These are phyloP conservation scores for Oreochromis spilurus DNA, from an alignment of 2,113 vertebrate species.

Conservation along the genomic window DNA sequence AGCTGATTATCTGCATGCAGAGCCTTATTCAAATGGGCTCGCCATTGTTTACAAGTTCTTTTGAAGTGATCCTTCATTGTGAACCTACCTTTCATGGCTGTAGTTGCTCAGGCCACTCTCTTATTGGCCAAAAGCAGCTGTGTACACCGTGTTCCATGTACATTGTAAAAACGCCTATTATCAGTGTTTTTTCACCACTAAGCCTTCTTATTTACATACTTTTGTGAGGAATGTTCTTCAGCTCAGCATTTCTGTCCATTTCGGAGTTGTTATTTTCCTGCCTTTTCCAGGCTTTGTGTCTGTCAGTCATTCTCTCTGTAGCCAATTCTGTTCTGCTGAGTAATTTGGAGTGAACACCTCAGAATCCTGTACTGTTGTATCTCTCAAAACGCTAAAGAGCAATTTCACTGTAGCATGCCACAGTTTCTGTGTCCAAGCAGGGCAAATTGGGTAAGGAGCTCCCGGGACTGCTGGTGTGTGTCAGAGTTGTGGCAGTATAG, in stretches of 20 bases:
- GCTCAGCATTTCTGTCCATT: slow-evolving; percentile 10
- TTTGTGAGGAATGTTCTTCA: slow-evolving; percentile 19
- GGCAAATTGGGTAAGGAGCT: slow-evolving; percentile 51
- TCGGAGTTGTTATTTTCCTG: background rate
- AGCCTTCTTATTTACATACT: slow-evolving; percentile 45
- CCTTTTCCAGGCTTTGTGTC: background rate
- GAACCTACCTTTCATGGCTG: slow-evolving; percentile 64
- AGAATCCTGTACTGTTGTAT: background rate
- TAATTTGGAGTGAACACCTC: slow-evolving; percentile 16
- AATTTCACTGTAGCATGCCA: slow-evolving; percentile 15
- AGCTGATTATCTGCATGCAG: slow-evolving; percentile 60
- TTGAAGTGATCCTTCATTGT: slow-evolving; percentile 77
- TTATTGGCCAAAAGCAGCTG: slow-evolving; percentile 61
- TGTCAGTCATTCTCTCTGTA: background rate
- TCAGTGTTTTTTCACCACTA: slow-evolving; percentile 27
- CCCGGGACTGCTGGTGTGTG: slow-evolving; percentile 43
- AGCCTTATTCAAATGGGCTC: slow-evolving; percentile 62
- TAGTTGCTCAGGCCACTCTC: slow-evolving; percentile 50
- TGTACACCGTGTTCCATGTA: slow-evolving; percentile 44
- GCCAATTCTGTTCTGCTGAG: background rate
- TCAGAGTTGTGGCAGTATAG: slow-evolving; percentile 39
- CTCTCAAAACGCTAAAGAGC: slow-evolving; percentile 18
- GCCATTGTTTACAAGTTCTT: slow-evolving; percentile 74
- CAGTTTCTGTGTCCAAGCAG: slow-evolving; percentile 32
- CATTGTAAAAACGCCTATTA: slow-evolving; percentile 52